A percentile compares a stretch with the other conserved stretches of the same genome.
Evolutionary conservation across 2,888 invertebrate species (phyloP).

Genomic region (Drosophila ezoana): DNA sequence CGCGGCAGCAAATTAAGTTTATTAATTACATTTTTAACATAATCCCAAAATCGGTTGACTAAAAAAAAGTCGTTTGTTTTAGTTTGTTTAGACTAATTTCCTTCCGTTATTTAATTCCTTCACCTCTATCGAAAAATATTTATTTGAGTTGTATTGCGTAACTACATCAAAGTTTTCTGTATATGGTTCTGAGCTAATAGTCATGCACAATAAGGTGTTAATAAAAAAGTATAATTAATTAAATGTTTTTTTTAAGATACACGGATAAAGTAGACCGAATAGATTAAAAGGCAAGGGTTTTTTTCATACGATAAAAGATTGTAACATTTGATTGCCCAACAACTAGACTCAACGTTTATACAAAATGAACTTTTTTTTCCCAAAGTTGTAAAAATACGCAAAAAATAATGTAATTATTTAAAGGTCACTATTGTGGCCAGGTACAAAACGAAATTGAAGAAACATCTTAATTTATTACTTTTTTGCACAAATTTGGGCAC

Average conservation of each 20-base stretch:
- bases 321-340: slow-evolving; percentile 45
- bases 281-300: slow-evolving; percentile 44
- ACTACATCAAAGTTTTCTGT: too few species aligned
- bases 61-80: too few species aligned
- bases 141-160: too few species aligned
- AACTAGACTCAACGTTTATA: neutral
- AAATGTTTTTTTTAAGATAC: neutral
- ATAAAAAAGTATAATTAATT: slow-evolving; percentile 1
- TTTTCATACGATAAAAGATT: slow-evolving; percentile 59
- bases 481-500: slow-evolving; percentile 23
- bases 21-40: too few species aligned
- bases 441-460: slow-evolving; percentile 41
- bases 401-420: slow-evolving; percentile 63
- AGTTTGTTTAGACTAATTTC: too few species aligned
- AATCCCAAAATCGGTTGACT: too few species aligned
- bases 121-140: too few species aligned
- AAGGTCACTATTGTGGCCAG: slow-evolving; percentile 59
- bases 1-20: too few species aligned
- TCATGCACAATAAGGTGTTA: neutral
- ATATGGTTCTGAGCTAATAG: neutral
- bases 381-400: slow-evolving; percentile 4
- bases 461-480: slow-evolving; percentile 32
- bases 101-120: too few species aligned
- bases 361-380: slow-evolving; percentile 1
- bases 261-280: neutral